Evolutionary conservation across 2,888 invertebrate species (phyloP).

Genomic region (Galerucella pusilla): DNA sequence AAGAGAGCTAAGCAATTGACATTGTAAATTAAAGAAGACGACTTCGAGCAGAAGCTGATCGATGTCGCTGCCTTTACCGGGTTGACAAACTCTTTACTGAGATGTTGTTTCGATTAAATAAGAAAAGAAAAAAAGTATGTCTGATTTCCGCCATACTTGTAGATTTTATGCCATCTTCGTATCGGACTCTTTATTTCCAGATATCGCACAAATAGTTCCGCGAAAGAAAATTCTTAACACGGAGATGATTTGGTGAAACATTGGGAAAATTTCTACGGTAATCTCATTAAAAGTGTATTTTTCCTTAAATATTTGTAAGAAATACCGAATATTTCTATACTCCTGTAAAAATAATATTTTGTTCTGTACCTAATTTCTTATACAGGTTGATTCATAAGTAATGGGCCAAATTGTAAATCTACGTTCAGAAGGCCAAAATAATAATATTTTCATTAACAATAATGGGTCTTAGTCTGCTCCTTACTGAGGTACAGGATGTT

Average conservation of each 20-base stretch:
- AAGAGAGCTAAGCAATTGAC: slow-evolving; percentile 37
- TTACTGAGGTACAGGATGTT: too few species aligned
- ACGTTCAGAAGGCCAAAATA: too few species aligned
- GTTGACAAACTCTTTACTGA: slow-evolving; percentile 44
- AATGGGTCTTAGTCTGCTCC: too few species aligned
- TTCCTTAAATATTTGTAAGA: too few species aligned
- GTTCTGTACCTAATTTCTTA: too few species aligned
- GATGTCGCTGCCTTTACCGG: slow-evolving; percentile 39
- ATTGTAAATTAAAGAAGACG: slow-evolving; percentile 44
- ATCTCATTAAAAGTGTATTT: neutral
- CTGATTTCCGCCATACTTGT: slow-evolving; percentile 44
- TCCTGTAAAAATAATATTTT: too few species aligned
- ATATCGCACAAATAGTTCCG: slow-evolving; percentile 36
- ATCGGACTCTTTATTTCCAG: slow-evolving; percentile 39
- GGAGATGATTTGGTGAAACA: neutral
- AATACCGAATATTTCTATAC: too few species aligned
- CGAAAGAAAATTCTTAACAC: neutral
- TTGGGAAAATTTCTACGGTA: neutral
- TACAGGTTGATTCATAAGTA: too few species aligned
- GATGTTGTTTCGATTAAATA: slow-evolving; percentile 23
- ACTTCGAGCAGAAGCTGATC: slow-evolving; percentile 37
- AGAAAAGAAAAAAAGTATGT: slow-evolving; percentile 35
- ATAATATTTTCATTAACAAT: too few species aligned
- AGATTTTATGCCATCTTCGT: slow-evolving; percentile 44
- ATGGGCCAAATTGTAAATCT: too few species aligned